Conservation (phyloP, 2,113 vertebrate genomes). For the Gasterosteus aculeatus region DNA sequence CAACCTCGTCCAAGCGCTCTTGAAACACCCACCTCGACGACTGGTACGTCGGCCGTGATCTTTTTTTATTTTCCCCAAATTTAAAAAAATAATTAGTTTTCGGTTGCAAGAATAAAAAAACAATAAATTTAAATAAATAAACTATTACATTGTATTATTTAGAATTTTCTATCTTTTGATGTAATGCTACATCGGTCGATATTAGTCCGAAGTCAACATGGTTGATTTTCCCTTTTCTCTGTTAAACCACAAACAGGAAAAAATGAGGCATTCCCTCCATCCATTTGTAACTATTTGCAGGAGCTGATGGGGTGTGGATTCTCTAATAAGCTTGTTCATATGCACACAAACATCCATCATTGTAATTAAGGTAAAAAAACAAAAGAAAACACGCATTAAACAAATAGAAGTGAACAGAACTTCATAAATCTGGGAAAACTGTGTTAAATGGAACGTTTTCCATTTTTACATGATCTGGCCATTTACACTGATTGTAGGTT, state of each 20-base stretch:
- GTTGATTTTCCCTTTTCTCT: constrained; percentile 21
- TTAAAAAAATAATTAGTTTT: background rate
- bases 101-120: background rate
- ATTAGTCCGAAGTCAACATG: constrained; percentile 13
- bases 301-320: constrained; percentile 48
- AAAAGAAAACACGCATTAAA: background rate
- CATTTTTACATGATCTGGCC: background rate
- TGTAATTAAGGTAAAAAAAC: constrained; percentile 6
- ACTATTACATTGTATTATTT: background rate
- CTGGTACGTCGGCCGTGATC: background rate
- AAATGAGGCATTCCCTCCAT: constrained; percentile 28
- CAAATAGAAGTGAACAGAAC: constrained; percentile 10
- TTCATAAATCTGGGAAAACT: constrained; percentile 8
- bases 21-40: background rate
- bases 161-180: background rate
- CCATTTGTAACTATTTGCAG: constrained; percentile 54
- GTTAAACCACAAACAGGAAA: constrained; percentile 36
- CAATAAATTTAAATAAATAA: too few species aligned
- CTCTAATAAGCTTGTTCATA: constrained; percentile 46
- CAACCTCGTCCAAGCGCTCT: background rate
- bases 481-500: background rate
- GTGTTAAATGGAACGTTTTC: background rate
- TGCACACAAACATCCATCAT: constrained; percentile 52
- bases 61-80: background rate
- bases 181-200: background rate